phyloP scores from a whole-genome alignment of 2,888 invertebrate genomes.

The Gibbula magus region DNA sequence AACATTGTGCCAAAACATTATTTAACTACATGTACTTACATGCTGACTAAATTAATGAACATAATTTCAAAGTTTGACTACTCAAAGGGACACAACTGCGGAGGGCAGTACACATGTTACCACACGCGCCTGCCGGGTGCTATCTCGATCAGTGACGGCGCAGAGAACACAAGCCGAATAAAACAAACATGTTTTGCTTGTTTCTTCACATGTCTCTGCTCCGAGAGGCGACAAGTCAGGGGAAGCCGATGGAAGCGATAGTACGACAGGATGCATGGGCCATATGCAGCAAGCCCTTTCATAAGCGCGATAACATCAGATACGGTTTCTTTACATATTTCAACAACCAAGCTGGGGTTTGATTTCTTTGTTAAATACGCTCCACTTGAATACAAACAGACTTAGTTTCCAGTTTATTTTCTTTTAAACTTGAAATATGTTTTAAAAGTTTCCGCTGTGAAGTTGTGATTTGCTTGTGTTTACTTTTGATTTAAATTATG shows the following conservation, averaged over 20 bases:
- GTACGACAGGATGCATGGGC: not conserved
- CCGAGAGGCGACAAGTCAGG: not conserved
- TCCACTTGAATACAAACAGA: not conserved
- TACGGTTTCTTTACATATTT: not conserved
- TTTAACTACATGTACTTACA: too few species aligned
- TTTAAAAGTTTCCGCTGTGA: slow-evolving; percentile 2
- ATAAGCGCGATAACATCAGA: not conserved
- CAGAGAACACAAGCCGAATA: not conserved
- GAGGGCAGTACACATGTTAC: not conserved
- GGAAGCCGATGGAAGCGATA: not conserved
- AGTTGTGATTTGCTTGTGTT: not conserved
- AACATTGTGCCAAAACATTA: too few species aligned
- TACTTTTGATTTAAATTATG: slow-evolving; percentile 4
- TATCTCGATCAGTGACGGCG: not conserved
- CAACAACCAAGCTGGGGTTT: not conserved
- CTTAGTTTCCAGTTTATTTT: slow-evolving; percentile 2
- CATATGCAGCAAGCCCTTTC: not conserved
- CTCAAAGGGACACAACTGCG: not conserved
- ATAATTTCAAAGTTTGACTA: not conserved
- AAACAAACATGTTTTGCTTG: slow-evolving; percentile 2
- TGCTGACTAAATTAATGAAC: too few species aligned
- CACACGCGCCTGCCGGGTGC: not conserved
- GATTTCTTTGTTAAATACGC: slow-evolving; percentile 15
- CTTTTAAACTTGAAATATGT: not conserved
- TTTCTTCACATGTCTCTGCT: not conserved